Conservation (phyloP, 1,140 invertebrate species). For the Drosophila nasuta region DNA sequence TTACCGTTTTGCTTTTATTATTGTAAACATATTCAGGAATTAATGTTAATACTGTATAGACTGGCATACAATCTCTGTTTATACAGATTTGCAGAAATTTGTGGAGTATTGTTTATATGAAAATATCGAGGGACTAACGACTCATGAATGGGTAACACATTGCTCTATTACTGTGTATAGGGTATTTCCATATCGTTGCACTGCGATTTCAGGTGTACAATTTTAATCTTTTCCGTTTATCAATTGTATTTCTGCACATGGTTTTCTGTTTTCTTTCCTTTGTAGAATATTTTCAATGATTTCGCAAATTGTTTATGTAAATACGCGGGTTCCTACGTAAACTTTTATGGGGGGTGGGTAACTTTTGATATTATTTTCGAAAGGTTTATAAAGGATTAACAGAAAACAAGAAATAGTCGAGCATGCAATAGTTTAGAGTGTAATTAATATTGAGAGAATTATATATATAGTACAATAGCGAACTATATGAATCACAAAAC, state of each 20-base stretch:
- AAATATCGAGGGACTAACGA: background rate
- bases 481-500: conserved; percentile 12
- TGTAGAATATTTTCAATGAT: conserved; percentile 63
- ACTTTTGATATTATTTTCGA: conserved; percentile 33
- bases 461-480: conserved; percentile 26
- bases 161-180: conserved; percentile 4
- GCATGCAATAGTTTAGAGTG: background rate
- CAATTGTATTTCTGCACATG: conserved; percentile 14
- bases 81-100: background rate
- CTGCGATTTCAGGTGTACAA: conserved; percentile 29
- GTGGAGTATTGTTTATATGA: conserved; percentile 12
- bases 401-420: background rate
- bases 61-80: background rate
- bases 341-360: conserved; percentile 45
- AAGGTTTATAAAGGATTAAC: background rate
- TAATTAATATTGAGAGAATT: conserved; percentile 12
- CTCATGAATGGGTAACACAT: conserved; percentile 17
- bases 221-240: conserved; percentile 39
- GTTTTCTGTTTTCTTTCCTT: conserved; percentile 21
- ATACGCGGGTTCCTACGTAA: conserved; percentile 48
- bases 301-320: conserved; percentile 71
- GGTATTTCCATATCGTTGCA: conserved; percentile 26
- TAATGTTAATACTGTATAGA: background rate
- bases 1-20: background rate
- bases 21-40: background rate